These are phyloP conservation scores for Enteromius afrohamiltoni DNA, from an alignment of 2,797 vertebrate genomes.

Conservation along the genomic window DNA sequence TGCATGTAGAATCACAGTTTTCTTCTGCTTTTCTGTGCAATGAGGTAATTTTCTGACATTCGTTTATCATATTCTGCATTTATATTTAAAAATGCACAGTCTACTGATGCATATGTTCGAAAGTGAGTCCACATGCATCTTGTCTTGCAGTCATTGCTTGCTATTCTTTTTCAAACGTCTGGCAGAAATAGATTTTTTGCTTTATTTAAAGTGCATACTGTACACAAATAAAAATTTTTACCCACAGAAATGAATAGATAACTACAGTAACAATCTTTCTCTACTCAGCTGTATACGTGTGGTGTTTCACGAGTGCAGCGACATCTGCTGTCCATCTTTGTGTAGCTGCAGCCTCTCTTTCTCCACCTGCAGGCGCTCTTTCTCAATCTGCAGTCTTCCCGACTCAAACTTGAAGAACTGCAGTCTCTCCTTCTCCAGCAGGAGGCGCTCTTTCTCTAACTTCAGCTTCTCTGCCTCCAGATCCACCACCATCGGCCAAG, in stretches of 20 bases:
- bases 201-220: background rate
- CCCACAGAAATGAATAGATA: background rate
- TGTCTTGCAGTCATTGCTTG: background rate
- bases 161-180: background rate
- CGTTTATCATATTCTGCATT: background rate
- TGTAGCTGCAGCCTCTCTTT: slow-evolving; percentile 89
- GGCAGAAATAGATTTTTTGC: background rate
- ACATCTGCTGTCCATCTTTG: slow-evolving; percentile 76
- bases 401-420: slow-evolving; percentile 93
- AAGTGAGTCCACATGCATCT: background rate
- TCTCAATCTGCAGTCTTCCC: slow-evolving; percentile 89
- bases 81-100: background rate
- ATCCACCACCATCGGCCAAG: slow-evolving; percentile 77
- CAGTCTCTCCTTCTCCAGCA: slow-evolving; percentile 90
- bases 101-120: background rate
- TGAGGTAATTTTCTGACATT: background rate
- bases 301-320: slow-evolving; percentile 67
- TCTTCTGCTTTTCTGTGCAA: background rate
- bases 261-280: background rate
- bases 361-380: slow-evolving; percentile 91
- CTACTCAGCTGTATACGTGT: background rate
- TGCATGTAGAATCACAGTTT: background rate
- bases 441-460: slow-evolving; percentile 89
- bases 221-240: background rate
- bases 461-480: slow-evolving; percentile 88